Evolutionary conservation across 2,888 invertebrate species (phyloP).

Genomic region (Amphipoea oculea): DNA sequence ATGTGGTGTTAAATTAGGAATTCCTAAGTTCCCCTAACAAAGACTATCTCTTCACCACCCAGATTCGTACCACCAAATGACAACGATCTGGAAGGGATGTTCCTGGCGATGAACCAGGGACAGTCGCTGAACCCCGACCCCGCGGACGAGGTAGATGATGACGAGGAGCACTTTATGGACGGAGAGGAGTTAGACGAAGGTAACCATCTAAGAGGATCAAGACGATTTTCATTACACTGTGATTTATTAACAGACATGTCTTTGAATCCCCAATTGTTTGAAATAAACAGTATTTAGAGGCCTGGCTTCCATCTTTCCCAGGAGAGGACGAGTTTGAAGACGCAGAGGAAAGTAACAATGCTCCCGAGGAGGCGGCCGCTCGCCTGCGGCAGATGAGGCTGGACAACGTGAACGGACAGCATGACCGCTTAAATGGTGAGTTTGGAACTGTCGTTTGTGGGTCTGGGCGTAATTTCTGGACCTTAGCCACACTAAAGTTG

Average conservation of each 20-base stretch:
- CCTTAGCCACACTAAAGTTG: background rate
- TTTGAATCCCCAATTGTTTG: too few relatives aligned
- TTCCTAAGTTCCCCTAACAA: background rate
- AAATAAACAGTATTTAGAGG: background rate
- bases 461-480: background rate
- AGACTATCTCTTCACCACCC: background rate
- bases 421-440: constrained; percentile 44
- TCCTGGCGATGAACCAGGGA: constrained; percentile 93
- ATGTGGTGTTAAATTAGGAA: background rate
- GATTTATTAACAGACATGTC: background rate
- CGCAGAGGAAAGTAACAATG: constrained; percentile 78
- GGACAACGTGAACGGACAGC: constrained; percentile 76
- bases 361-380: constrained; percentile 78
- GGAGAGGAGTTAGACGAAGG: constrained; percentile 86
- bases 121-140: constrained; percentile 95
- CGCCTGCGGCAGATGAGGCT: constrained; percentile 77
- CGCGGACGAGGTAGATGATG: constrained; percentile 86
- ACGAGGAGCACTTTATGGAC: constrained; percentile 85
- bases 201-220: constrained; percentile 46
- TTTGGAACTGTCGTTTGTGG: background rate
- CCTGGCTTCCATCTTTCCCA: constrained; percentile 34
- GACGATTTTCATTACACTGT: background rate
- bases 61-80: constrained; percentile 92
- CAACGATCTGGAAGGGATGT: constrained; percentile 92
- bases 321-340: constrained; percentile 85